Base-by-base conservation (phyloP, 2,797 vertebrate genomes). In the Anguilla pacifica region DNA sequence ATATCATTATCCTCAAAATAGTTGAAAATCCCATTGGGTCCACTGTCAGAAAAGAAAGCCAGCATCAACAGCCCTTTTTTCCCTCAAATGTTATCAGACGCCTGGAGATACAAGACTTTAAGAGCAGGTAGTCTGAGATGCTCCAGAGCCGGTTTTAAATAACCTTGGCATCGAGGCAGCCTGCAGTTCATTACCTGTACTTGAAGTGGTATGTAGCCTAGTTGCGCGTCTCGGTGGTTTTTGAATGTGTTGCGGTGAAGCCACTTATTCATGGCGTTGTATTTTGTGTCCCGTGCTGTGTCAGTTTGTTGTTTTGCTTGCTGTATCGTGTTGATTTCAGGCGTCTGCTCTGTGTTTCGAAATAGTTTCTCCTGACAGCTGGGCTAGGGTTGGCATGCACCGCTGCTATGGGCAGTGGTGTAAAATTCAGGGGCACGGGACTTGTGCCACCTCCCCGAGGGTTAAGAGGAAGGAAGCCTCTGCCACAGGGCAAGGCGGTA, bases 1-100 rank as follows among this genome's bases (percentile, higher is more conserved):
- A 94, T 94, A 93, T 89, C 90, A 93, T 95, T 94, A 95, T 95
- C 92, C 93, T 84, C 74, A 90, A 94, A 95, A 95, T 96, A 94
- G 79, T 91, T 89, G 91, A 91, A 93, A 95, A 94, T 95, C 94
- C 93, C 91, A 84, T 92, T 93, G 93, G 91, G 92, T 93, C 67
- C 35, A 89, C 89, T 89, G 89, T 88, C 88, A 83, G 85, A 51
- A n/a, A 72, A 88, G 83, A 89, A 81, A 86, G 79, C 17, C 43
- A n/a, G 19, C 46, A 83, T 86, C 87, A 86, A 53, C 86, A 64
- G 55, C 53, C 64, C 28, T 59, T 86, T 79, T 31, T 59, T 39
- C n/a, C 55, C 6, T 15, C 17, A 43, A 81, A 39, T 22, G 61
- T 83, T 49, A 51, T 67, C 81, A 83, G 86, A 84, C 82, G 19